Evolutionary conservation across 2,797 vertebrate genomes (phyloP), one percentile per base, ranked within the genome.

Genomic region (Hypotaenidia philippensis): DNA sequence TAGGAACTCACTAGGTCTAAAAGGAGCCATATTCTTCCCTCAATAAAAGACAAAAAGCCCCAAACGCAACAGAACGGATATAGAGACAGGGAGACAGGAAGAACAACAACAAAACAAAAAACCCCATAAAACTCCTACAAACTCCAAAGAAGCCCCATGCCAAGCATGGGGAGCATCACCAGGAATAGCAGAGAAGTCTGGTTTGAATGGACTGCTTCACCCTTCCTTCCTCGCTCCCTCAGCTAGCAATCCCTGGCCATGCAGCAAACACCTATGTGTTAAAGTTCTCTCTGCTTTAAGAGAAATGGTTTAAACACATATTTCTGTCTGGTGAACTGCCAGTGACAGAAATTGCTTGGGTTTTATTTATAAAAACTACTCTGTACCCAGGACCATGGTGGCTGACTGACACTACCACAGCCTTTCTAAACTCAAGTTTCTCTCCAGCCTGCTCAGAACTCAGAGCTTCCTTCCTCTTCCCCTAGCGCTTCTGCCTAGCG

Each of bases 401-500:
- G 41, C 34, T 36, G 45, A 59, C 55, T 53, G 38, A 69, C n/a
- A 29, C n/a, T 68, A 53, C 13, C 31, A 41, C 49, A n/a, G 20
- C 29, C 82, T 56, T 52, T 68, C 65, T 70, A 29, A 68, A 47
- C 70, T 65, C 32, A 4, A 17, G 21, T n/a, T 90, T 55, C n/a
- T 74, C 38, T 52, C 38, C 34, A 64, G 25, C 5, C 36, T 38
- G 32, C 13, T 55, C 53, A 31, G 64, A 53, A 13, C 11, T 32
- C 47, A 10, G 0, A 72, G 32, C 4, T 22, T 65, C 32, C 27
- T 32, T 77, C 32, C 34, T 40, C 50, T 47, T 36, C 57, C 22
- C 44, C 23, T 8, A 10, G 2, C 3, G 3, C 56, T 50, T 52
- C 32, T 41, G 72, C 25, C 27, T 8, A 44, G 44, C 0, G 0